Evolutionary conservation across 2,797 vertebrate species (phyloP).

Genomic region (Lacerta agilis): DNA sequence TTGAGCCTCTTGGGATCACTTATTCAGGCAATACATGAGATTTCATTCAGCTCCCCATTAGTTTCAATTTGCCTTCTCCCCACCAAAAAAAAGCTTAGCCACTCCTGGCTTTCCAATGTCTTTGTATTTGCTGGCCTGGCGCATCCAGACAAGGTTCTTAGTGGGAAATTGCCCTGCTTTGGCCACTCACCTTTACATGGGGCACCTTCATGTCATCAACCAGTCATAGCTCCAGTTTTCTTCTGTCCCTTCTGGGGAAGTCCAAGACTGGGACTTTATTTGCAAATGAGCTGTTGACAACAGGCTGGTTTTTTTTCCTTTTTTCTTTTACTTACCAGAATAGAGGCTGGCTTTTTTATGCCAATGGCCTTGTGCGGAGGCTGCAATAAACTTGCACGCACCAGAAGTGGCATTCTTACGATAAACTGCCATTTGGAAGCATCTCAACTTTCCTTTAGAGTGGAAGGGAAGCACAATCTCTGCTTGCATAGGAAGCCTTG

Average conservation of each 20-base stretch:
- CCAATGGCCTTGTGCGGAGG: too few species aligned
- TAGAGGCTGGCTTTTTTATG: too few species aligned
- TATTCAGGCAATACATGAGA: not conserved
- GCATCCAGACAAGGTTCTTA: not conserved
- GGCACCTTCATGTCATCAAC: not conserved
- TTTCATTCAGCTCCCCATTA: too few species aligned
- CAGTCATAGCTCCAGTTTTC: not conserved
- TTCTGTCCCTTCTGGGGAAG: not conserved
- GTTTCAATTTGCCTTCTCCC: too few species aligned
- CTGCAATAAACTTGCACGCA: too few species aligned
- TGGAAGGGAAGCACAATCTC: not conserved
- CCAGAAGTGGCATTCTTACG: too few species aligned
- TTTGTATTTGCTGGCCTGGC: not conserved
- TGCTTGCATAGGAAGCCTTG: not conserved
- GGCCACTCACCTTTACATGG: not conserved
- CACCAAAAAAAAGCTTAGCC: too few species aligned
- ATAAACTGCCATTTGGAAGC: too few species aligned
- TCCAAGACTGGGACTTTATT: not conserved
- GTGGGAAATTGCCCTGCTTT: not conserved
- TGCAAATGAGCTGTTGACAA: too few species aligned
- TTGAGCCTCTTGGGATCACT: not conserved
- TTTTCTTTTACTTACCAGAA: too few species aligned
- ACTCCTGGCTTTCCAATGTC: too few species aligned
- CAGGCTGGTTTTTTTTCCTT: too few species aligned
- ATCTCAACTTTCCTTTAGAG: not conserved